Evolutionary conservation across 2,888 invertebrate genomes (phyloP), one percentile per base, ranked within the genome.

Genomic region (Tetramorium bicarinatum): DNA sequence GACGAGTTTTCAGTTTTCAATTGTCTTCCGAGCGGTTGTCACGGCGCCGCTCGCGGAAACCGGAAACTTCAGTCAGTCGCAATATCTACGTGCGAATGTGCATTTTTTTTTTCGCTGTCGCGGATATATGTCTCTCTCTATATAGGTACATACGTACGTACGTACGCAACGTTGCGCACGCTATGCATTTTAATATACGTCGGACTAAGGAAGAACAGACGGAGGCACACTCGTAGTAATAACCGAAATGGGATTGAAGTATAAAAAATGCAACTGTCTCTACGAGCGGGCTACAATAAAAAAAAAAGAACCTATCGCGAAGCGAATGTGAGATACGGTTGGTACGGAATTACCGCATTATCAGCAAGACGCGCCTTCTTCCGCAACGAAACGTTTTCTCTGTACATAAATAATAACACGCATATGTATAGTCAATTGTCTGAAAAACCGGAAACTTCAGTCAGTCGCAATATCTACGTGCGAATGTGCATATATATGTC

Each of bases 331-430:
- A 69, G 44, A 15, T 69, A 25, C 6, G 52, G 67, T 56, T 18
- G 38, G 25, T 54, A n/a, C 41, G n/a, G 54, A 71, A 80, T 59
- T 80, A 80, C 71, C 59, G 34, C 47, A 59, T 71, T 80, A 59
- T 44, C 44, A 29, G 69, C 69, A 29, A 72, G 56, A 59, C 21
- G 69, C 79, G 71, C 79, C 79, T 80, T 25, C 71, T 80, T 80
- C 79, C 79, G 79, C 79, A 59, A 79, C 69, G 52, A 80, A 80
- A 71, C 47, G 8, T 80, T 79, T 59, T 59, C 71, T 59, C 79
- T 79, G 69, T 59, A 79, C 69, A 79, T 18, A 71, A 47, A 71
- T 79, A 79, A 79, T 79, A 71, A 29, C 56, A 69, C 44, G 29
- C 47, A 71, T 47, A 29, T 66, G 29, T 77, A 54, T 76, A 47